Evolutionary conservation across 1,140 invertebrate species (phyloP).

Genomic region (Scaptomyza hsui): DNA sequence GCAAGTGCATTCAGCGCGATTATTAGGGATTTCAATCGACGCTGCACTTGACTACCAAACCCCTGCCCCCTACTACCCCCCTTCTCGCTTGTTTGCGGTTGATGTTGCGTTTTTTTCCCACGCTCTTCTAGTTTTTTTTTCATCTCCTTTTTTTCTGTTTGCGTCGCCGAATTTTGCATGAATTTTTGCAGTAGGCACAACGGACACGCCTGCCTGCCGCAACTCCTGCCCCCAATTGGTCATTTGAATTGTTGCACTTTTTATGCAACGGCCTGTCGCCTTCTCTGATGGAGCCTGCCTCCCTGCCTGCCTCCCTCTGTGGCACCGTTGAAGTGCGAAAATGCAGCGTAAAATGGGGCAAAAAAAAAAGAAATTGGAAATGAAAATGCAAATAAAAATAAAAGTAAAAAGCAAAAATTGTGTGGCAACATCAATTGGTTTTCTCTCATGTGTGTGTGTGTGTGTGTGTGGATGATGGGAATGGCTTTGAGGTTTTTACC

Average conservation of each 20-base stretch:
- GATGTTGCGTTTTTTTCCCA: slow-evolving; percentile 63
- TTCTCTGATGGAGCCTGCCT: slow-evolving; percentile 12
- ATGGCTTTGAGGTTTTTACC: slow-evolving; percentile 8
- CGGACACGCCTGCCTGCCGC: slow-evolving; percentile 19
- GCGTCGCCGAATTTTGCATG: slow-evolving; percentile 57
- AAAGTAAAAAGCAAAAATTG: slow-evolving; percentile 36
- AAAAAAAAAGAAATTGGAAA: slow-evolving; percentile 17
- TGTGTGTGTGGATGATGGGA: slow-evolving; percentile 19
- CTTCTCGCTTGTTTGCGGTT: slow-evolving; percentile 69
- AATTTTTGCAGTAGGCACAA: slow-evolving; percentile 73
- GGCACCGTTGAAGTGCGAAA: slow-evolving; percentile 72
- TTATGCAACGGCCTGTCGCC: slow-evolving; percentile 66
- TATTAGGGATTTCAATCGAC: slow-evolving; percentile 80
- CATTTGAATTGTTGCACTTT: slow-evolving; percentile 81
- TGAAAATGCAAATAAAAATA: slow-evolving; percentile 7
- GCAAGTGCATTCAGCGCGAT: slow-evolving; percentile 75
- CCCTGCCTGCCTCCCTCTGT: too few relatives aligned
- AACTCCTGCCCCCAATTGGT: slow-evolving; percentile 25
- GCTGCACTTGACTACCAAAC: slow-evolving; percentile 58
- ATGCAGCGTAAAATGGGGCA: slow-evolving; percentile 54
- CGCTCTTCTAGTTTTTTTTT: slow-evolving; percentile 27
- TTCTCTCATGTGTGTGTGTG: slow-evolving; percentile 5
- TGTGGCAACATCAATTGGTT: slow-evolving; percentile 55
- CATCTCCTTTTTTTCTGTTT: not conserved
- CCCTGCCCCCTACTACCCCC: not conserved